Percentiles rank a stretch among this genome's conserved stretches.
Evolutionary conservation across 30 jellyfish, hydroid and myxozoan species (phyloP).

Genomic region (Rhopilema esculentum): DNA sequence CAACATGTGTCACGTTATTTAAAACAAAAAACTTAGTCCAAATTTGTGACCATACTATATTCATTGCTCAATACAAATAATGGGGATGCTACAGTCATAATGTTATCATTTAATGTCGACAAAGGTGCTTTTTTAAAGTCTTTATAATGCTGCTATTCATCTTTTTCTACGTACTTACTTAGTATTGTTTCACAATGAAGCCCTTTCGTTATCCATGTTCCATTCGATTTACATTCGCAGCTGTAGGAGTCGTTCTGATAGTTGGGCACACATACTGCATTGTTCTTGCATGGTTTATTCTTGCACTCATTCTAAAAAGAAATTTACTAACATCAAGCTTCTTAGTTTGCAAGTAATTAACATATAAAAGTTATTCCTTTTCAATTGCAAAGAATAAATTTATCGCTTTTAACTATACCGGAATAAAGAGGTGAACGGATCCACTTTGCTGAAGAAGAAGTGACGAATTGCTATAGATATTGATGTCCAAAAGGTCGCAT

Average conservation of each 20-base stretch:
- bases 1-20: too few species aligned
- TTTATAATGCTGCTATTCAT: too few species aligned
- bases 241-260: conserved; percentile 22
- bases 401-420: conserved; percentile 15
- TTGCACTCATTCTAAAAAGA: conserved; percentile 22
- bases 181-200: neutral
- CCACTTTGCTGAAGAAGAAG: neutral
- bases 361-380: too few species aligned
- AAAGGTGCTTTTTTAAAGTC: too few species aligned
- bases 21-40: too few species aligned
- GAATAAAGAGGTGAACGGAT: conserved; percentile 39
- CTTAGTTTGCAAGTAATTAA: too few species aligned
- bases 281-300: conserved; percentile 18
- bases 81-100: too few species aligned
- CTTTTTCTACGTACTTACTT: neutral
- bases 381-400: too few species aligned
- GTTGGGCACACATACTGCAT: conserved; percentile 24
- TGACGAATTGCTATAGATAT: conserved; percentile 5
- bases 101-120: too few species aligned
- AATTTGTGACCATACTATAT: too few species aligned
- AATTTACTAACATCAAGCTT: too few species aligned
- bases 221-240: conserved; percentile 12
- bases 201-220: conserved; percentile 11
- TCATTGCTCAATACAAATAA: too few species aligned
- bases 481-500: conserved; percentile 24